Evolutionary conservation across 2,888 invertebrate species (phyloP), one percentile per base, ranked within the genome.

Genomic region (Aricia artaxerxes): DNA sequence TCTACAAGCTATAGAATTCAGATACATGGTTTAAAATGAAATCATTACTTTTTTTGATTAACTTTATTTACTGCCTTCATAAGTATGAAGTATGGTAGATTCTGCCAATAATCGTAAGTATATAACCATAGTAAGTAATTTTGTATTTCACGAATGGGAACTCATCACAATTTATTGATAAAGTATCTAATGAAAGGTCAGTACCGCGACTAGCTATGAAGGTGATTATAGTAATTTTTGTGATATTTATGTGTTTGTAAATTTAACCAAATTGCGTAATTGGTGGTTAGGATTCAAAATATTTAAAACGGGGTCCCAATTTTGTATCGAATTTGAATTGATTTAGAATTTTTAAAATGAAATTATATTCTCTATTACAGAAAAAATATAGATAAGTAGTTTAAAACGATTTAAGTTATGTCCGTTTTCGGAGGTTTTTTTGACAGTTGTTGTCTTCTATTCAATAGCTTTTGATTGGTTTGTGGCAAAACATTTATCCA

Each of bases 261-360:
- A 87, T 86, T 87, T 84, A 83, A 82, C 82, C 82, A 85, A 86
- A 88, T 88, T 86, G 87, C 87, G 84, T 89, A 87, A 89, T 89
- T 85, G 85, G 69, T 75, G 85, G 86, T 80, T 82, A 81, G 72
- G 80, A 79, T 35, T 31, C 6, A 13, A 44, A 73, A 76, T 75
- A 75, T 75, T 75, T 44, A 11, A 44, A 75, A 75, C 49, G 49
- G 53, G 57, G 53, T 53, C 16, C 76, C 31, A 53, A 76, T 57
- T 76, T 76, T 16, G 24, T 76, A 53, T 76, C 53, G 49, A 31
- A 75, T 75, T 44, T 75, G 11, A 75, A 38, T 75, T 75, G n/a
- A 75, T 44, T 73, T 3, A 4, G 24, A 73, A 69, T 69, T 11
- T 13, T 35, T 69, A 13, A 64, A 24, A 64, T 64, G 2, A 64